Conservation (phyloP, 2,888 invertebrate species). For the Aleiodes alternator region DNA sequence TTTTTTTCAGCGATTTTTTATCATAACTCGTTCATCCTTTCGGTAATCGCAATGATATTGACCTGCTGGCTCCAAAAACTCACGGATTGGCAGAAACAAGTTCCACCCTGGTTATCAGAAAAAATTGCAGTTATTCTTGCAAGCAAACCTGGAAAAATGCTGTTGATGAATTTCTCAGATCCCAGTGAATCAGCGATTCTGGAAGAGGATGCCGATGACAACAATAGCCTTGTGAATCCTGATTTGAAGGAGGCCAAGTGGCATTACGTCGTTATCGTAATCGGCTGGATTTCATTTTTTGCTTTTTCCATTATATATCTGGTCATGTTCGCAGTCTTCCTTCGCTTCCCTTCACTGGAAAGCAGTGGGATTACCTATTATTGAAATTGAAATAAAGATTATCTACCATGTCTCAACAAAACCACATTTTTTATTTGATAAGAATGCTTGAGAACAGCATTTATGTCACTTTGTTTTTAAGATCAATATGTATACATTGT, state of each 20-base stretch:
- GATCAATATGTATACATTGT: no score
- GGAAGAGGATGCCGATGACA: conserved; percentile 61
- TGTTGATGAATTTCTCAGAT: conserved; percentile 63
- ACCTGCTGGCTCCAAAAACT: conserved; percentile 58
- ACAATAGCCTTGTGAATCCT: conserved; percentile 56
- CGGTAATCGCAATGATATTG: conserved; percentile 56
- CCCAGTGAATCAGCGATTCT: conserved; percentile 63
- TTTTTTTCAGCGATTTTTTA: conserved; percentile 66
- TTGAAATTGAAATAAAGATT: no score
- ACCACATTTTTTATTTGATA: no score
- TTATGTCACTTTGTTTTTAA: not conserved
- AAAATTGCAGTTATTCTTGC: conserved; percentile 57
- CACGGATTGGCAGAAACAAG: conserved; percentile 52
- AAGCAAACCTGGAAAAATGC: conserved; percentile 64
- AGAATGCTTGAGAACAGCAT: no score
- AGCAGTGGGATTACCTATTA: no score
- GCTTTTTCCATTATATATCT: conserved; percentile 58
- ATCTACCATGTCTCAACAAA: no score
- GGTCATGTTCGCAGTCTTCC: conserved; percentile 58
- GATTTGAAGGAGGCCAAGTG: conserved; percentile 56
- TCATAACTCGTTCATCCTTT: conserved; percentile 61
- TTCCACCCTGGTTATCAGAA: conserved; percentile 63
- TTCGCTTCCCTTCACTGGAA: conserved; percentile 52
- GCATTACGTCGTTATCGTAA: conserved; percentile 60
- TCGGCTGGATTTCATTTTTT: conserved; percentile 65